Base-by-base conservation (phyloP, 2,113 vertebrate genomes). In the Ictalurus punctatus region DNA sequence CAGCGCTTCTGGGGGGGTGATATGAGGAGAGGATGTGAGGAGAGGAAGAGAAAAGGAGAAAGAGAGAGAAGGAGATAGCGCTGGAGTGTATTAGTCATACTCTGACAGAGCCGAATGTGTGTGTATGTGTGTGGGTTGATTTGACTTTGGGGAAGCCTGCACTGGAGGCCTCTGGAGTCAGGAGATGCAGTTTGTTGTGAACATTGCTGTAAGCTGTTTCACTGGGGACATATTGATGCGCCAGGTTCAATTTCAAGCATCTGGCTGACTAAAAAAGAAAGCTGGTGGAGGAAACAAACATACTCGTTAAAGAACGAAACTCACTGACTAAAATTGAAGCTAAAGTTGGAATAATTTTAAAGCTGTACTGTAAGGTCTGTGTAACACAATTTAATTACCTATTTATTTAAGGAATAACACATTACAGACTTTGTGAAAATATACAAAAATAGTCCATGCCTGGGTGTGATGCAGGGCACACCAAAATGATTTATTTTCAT, bases 81-180 rank as follows among this genome's bases (percentile, higher is more conserved):
- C 86, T 86, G 58, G 78, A 44, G 83, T 91, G 86, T 91, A 89
- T 89, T 91, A 89, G 81, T 91, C 90, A 91, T 91, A 86, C 86
- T 86, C 80, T 71, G 83, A 74, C 71, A 86, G 78, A 88, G 83
- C 83, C 81, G 69, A 80, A 84, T 37, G 56, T 48, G 73, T 74
- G 71, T 71, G 12, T 76, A 23, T 65, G 52, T 87, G 85, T 91
- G 83, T 83, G 74, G 83, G 88, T 90, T 89, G 83, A 58, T 71
- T 83, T 84, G 52, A 88, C 86, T 88, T 88, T 90, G 69, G 76
- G 83, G 69, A 90, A 69, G 69, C 73, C 83, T 88, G 40, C 40
- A 65, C 81, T 86, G 56, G 67, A 52, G 85, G 61, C 76, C 52
- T 76, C 52, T 90, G 61, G 59, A 88, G 82, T 88, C 82, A 82